Conservation (phyloP, 2,888 invertebrate genomes). For the Acleris literana region DNA sequence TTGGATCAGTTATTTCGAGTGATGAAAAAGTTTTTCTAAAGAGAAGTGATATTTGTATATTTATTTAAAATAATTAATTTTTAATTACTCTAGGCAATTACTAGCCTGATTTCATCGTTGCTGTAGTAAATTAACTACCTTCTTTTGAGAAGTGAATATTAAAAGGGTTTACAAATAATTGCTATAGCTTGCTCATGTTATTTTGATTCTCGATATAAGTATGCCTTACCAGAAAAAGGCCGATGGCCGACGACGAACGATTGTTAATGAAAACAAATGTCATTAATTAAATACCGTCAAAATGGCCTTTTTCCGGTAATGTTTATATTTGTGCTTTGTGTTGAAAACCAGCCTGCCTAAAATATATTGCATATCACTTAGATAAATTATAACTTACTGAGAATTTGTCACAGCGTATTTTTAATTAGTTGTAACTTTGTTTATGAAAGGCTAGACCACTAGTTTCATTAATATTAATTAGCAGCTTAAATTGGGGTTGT, state of each 20-base stretch:
- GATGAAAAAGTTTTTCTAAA: conserved; percentile 3
- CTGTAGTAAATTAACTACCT: background rate
- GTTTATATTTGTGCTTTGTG: conserved; percentile 41
- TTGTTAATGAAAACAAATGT: no score
- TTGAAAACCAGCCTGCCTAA: conserved; percentile 73
- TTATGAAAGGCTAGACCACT: conserved; percentile 53
- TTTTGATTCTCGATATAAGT: conserved; percentile 23
- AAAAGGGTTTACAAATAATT: conserved; percentile 31
- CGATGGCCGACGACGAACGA: no score
- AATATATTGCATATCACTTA: conserved; percentile 81
- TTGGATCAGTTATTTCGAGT: background rate
- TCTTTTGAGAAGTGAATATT: conserved; percentile 5
- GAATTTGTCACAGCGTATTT: conserved; percentile 46
- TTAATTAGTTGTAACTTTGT: conserved; percentile 47
- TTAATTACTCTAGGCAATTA: background rate
- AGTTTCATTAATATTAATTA: conserved; percentile 44
- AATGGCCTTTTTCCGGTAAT: conserved; percentile 2
- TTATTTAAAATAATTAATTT: background rate
- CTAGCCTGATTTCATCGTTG: background rate
- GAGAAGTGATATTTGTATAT: conserved; percentile 15
- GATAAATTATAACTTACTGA: conserved; percentile 61
- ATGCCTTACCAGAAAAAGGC: background rate
- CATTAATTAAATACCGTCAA: background rate
- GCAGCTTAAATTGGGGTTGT: conserved; percentile 41
- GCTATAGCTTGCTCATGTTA: conserved; percentile 50